These are phyloP conservation scores for Macrophya alboannulata DNA, from an alignment of 2,888 invertebrate genomes.

Conservation along the genomic window DNA sequence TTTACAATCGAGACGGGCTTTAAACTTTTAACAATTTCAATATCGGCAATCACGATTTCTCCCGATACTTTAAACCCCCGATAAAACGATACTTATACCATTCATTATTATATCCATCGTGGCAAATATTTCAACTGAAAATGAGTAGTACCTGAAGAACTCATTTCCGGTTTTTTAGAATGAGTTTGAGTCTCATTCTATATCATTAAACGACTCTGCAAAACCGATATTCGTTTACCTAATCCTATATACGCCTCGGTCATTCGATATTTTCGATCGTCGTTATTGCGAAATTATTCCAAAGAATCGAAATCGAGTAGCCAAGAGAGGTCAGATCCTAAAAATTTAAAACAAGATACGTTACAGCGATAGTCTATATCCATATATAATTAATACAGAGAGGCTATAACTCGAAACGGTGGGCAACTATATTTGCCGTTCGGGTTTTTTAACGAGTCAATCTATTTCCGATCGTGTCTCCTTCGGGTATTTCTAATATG, in stretches of 20 bases:
- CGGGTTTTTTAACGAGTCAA: conserved; percentile 33
- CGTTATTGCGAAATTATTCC: conserved; percentile 32
- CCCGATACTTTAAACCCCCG: neutral
- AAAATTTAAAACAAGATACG: neutral
- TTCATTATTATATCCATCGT: neutral
- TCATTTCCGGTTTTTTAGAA: neutral
- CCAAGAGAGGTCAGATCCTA: neutral
- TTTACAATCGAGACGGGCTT: neutral
- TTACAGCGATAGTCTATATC: neutral
- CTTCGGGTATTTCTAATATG: conserved; percentile 52
- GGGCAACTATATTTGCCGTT: neutral
- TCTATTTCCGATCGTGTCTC: conserved; percentile 53
- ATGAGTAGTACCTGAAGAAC: neutral
- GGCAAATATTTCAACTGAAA: neutral
- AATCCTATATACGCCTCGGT: neutral
- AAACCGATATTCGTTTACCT: conserved; percentile 25
- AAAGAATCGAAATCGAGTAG: conserved; percentile 39
- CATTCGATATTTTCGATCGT: conserved; percentile 36
- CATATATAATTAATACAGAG: neutral
- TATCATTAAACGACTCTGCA: neutral
- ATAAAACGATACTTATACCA: neutral
- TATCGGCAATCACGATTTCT: neutral
- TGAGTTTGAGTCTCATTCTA: neutral
- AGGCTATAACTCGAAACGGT: neutral
- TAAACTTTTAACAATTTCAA: conserved; percentile 6